Evolutionary conservation across 2,797 vertebrate genomes (phyloP), one percentile per base, ranked within the genome.

Genomic region (Neosilurus mollespiculum): DNA sequence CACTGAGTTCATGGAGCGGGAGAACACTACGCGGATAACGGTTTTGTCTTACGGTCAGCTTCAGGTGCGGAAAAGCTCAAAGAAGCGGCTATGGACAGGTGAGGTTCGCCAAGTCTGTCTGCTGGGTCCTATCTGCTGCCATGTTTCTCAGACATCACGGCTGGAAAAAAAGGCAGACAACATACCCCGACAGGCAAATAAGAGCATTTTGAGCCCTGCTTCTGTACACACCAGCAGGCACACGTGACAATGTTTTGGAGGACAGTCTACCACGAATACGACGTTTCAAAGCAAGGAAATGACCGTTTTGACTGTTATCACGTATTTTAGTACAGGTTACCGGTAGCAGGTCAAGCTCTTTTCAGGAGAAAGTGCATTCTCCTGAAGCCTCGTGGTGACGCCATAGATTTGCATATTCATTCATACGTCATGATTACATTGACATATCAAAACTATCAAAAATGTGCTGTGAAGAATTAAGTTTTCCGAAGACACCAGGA

Each of bases 91-190:
- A 87, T 82, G 87, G 93, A 94, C 92, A 94, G 89, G 90, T 92
- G 89, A 88, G 85, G 85, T 22, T 81, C 69, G 78, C 72, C 72
- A 81, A 73, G 75, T 83, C 61, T 69, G 62, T 82, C 86, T 87
- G 89, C 94, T 86, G 92, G 91, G 92, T 94, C 94, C 93, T 93
- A 93, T 90, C 87, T 91, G 83, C 93, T 90, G 88, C 88, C 91
- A 87, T 87, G 76, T 94, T 93, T 87, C 89, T 75, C 86, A 87
- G 86, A 87, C 61, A 87, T 80, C 64, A 66, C 77, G 37, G 78
- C 69, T 85, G 56, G 81, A 73, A 64, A 62, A 62, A 78, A 84
- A 83, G 56, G 24, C 8, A 62, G 22, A 58, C 56, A 54, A n/a
- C 84, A 83, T 76, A 79, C 78, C 81, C 65, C 69, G 66, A 69